Base-by-base conservation (phyloP, 2,888 invertebrate species). In the Crioceris asparagi region DNA sequence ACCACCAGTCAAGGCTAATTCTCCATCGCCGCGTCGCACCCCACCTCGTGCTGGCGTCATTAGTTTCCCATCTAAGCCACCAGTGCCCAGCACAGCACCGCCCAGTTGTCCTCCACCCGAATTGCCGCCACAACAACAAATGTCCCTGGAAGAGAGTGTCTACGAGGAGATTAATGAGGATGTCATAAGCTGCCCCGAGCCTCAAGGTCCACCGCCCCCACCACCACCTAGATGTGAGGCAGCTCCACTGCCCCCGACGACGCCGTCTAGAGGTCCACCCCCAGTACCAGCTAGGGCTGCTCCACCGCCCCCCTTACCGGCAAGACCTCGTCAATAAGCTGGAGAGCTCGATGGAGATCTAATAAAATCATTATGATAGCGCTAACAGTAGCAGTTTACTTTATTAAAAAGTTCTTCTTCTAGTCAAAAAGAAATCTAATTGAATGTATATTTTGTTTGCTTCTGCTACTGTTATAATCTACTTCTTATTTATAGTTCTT, bases 261-360 rank as follows among this genome's bases (percentile, higher is more conserved):
- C 77, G n/a, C 67, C 72, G 7, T 72, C 77, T 23, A 56, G 54
- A 56, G 62, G 46, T 44, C 64, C 64, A 12, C 65, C 71, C 2
- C 67, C 72, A 1, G 72, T 75, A 18, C 67, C 72, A 3, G 68
- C 64, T 39, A 66, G 70, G 44, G 69, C 64, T 46, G 72, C 65
- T 36, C 74, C 64, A 11, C 79, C 79, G 4, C 79, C 79, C 14
- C 79, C 80, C 0, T 61, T 79, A 46, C 80, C 80, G 3, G 77
- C 79, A 25, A 69, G 79, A 36, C 74, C 74, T 18, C 61, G 60
- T 29, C 57, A 58, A 30, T 52, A 51, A 43, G 32, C 36, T 12
- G 11, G 16, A 3, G 29, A 16, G 19, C 10, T n/a, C 10, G 7
- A 21, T 11, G 29, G 27, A 35, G 29, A 30, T 11, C 27, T 17